Evolutionary conservation across 2,888 invertebrate genomes (phyloP), one percentile per base, ranked within the genome.

Genomic region (Limenitis camilla): DNA sequence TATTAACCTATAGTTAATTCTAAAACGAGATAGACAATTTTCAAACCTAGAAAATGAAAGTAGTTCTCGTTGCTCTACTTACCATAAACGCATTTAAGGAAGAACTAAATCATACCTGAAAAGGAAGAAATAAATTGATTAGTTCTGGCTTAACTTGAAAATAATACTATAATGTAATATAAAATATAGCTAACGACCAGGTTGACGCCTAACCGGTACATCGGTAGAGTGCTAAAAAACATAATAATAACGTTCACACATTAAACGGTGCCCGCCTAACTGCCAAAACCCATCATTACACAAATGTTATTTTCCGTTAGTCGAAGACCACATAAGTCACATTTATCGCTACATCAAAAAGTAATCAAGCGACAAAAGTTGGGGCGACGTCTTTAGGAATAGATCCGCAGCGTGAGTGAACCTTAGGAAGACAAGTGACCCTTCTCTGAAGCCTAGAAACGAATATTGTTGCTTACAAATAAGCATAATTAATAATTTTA

Each of bases 331-430:
- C 85, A 81, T 85, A 85, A 85, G 85, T 84, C 86, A 86, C 86
- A 81, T 83, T 82, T 81, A 80, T 79, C 81, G 82, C 82, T 71
- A 72, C 86, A 85, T 86, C 86, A 85, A 86, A 86, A 86, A 81
- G 82, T 74, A 81, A 86, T 85, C 85, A 85, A 76, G 77, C 73
- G 78, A 85, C 86, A 84, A 82, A 81, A 76, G 78, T 76, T 69
- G 62, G 67, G 69, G 60, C 80, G 73, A 77, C 79, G 78, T 76
- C 73, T 71, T 64, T 67, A 68, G 71, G 74, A 67, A 68, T 19
- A 19, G 19, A 19, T 2, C 19, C 19, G 19, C 11, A 19, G 40
- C 27, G 5, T 28, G 11, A 3, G 5, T 28, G 11, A 3, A 27
- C 9, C 40, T 7, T 28, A 11, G 8, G 11, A 6, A 6, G 6